A percentile compares a stretch with the other conserved stretches of the same genome.
phyloP scores from a whole-genome alignment of 2,888 invertebrate species.

The Pteria penguin region DNA sequence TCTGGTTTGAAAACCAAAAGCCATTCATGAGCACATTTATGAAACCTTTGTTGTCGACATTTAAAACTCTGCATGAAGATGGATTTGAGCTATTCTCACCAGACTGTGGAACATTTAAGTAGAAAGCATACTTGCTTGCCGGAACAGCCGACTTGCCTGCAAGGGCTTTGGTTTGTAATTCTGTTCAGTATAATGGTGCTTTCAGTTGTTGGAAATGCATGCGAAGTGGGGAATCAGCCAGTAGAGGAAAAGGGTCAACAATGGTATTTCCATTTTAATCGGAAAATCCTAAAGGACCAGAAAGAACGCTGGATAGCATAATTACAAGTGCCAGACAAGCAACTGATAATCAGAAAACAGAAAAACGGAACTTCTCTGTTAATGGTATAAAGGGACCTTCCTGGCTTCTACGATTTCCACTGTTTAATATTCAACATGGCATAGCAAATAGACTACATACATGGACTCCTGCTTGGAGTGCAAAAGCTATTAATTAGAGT shows the following conservation, averaged over 20 bases:
- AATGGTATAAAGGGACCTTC: conserved; percentile 48
- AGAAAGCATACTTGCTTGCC: not conserved
- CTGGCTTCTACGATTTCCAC: conserved; percentile 17
- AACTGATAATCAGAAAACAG: no score
- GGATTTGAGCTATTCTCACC: conserved; percentile 3
- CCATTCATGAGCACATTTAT: conserved; percentile 20
- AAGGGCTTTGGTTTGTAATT: not conserved
- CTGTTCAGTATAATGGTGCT: conserved; percentile 25
- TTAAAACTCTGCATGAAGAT: conserved; percentile 5
- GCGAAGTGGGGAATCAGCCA: not conserved
- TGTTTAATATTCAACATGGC: conserved; percentile 27
- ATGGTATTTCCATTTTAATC: not conserved
- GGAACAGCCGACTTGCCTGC: conserved; percentile 15
- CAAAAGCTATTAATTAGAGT: conserved; percentile 38
- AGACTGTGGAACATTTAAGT: not conserved
- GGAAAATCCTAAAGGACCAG: conserved; percentile 25
- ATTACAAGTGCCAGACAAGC: no score
- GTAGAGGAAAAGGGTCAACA: conserved; percentile 6
- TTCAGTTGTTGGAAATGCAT: conserved; percentile 24
- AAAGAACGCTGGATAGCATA: conserved; percentile 9
- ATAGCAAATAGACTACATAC: conserved; percentile 49
- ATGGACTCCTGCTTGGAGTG: conserved; percentile 45
- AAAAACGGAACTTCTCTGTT: no score
- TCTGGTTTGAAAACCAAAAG: conserved; percentile 26
- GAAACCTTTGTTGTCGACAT: conserved; percentile 13